Percentiles rank a stretch among this genome's conserved stretches.
These are phyloP conservation scores for Octodonta nipae DNA, from an alignment of 2,888 invertebrate genomes.

Conservation along the genomic window DNA sequence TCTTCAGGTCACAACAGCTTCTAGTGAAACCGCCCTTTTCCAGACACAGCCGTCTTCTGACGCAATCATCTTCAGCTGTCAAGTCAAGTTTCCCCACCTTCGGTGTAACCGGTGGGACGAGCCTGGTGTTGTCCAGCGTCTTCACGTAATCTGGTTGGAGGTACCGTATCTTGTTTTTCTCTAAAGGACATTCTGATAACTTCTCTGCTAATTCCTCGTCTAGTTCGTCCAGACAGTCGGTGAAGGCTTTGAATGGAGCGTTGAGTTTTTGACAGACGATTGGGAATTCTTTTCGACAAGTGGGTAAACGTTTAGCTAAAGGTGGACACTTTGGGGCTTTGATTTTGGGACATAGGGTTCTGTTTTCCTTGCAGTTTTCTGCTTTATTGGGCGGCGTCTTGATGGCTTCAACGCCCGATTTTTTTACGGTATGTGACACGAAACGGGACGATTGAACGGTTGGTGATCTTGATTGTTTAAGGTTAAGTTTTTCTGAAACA, in stretches of 20 bases:
- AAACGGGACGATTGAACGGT: too few species aligned
- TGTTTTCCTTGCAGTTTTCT: too few species aligned
- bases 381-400: too few species aligned
- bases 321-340: conserved; percentile 8
- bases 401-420: too few species aligned
- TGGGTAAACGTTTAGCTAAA: too few species aligned
- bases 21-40: conserved; percentile 16
- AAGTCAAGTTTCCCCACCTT: conserved; percentile 12
- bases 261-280: conserved; percentile 7
- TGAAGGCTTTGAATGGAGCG: conserved; percentile 18
- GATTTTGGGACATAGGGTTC: conserved; percentile 8
- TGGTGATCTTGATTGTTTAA: too few species aligned
- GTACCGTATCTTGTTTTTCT: conserved; percentile 10
- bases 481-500: too few species aligned
- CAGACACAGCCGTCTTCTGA: conserved; percentile 17
- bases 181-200: conserved; percentile 19
- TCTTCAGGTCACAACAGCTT: conserved; percentile 17
- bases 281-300: too few species aligned
- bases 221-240: conserved; percentile 20
- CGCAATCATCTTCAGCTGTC: conserved; percentile 18
- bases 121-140: conserved; percentile 2
- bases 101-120: conserved; percentile 16
- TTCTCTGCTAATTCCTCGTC: conserved; percentile 16
- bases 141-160: conserved; percentile 21
- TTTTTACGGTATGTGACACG: too few species aligned